Evolutionary conservation across 1,140 invertebrate genomes (phyloP).

Genomic region (Ridgeia piscesae): DNA sequence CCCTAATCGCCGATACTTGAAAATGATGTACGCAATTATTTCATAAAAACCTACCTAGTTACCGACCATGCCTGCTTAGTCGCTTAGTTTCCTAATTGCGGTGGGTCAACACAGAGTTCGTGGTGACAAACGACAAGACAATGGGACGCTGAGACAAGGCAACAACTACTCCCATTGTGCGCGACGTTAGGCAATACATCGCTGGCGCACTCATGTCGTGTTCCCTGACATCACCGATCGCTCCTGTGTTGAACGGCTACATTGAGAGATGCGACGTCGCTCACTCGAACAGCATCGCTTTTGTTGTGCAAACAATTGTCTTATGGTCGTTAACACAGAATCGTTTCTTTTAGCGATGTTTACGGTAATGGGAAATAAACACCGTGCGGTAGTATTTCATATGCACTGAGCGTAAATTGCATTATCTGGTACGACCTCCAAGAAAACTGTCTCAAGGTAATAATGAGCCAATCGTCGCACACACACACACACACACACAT

Average conservation of each 20-base stretch:
- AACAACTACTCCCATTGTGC: not conserved
- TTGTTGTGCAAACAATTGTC: not conserved
- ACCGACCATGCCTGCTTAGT: not conserved
- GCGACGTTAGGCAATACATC: not conserved
- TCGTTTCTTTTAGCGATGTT: not conserved
- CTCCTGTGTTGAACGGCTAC: not conserved
- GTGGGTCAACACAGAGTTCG: not conserved
- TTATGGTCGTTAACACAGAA: not conserved
- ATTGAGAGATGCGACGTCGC: not conserved
- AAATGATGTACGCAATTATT: not conserved
- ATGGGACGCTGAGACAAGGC: not conserved
- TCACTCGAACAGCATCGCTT: not conserved
- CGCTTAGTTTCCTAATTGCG: not conserved
- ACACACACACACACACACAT: not conserved
- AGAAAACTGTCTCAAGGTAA: not conserved
- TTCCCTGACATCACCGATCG: not conserved
- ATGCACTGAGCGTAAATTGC: too few species aligned
- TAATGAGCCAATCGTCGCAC: not conserved
- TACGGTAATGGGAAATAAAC: not conserved
- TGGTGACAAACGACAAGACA: not conserved
- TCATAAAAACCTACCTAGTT: not conserved
- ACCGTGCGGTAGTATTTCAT: not conserved
- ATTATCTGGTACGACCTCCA: too few species aligned
- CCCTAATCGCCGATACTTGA: too few species aligned
- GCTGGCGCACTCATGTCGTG: not conserved